A percentile compares a stretch with the other conserved stretches of the same genome.
phyloP scores from a whole-genome alignment of 2,888 invertebrate genomes.

The Agrilus biguttatus region DNA sequence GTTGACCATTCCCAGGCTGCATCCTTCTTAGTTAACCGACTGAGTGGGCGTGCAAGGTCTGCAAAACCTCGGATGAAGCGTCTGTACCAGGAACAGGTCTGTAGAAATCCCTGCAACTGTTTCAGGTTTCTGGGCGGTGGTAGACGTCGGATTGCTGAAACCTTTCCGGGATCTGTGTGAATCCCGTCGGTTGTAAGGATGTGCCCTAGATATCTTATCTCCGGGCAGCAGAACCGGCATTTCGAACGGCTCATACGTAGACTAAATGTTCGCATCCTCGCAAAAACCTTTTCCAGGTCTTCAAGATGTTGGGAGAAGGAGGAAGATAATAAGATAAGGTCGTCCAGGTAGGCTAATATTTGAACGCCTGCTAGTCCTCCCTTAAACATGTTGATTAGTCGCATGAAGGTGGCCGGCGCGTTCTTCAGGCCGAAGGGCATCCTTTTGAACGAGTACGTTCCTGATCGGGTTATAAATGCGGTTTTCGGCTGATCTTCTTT shows the following conservation, averaged over 20 bases:
- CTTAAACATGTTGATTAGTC: constrained; percentile 10
- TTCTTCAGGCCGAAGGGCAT: constrained; percentile 15
- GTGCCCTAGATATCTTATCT: constrained; percentile 12
- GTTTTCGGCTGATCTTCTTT: constrained; percentile 21
- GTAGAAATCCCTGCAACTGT: constrained; percentile 6
- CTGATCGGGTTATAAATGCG: constrained; percentile 17
- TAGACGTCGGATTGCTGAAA: constrained; percentile 3
- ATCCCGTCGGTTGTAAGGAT: constrained; percentile 5
- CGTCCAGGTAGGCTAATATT: constrained; percentile 15
- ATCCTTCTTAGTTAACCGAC: constrained; percentile 7
- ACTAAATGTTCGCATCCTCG: constrained; percentile 7
- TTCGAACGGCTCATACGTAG: constrained; percentile 11
- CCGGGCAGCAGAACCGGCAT: constrained; percentile 9
- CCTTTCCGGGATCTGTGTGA: constrained; percentile 6
- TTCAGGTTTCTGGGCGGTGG: constrained; percentile 6
- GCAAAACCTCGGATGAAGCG: constrained; percentile 9
- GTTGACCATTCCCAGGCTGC: constrained; percentile 7
- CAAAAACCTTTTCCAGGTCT: constrained; percentile 9
- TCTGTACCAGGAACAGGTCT: constrained; percentile 10
- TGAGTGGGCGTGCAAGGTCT: constrained; percentile 7
- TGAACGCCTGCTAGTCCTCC: constrained; percentile 8
- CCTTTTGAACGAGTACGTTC: constrained; percentile 9
- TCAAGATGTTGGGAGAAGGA: constrained; percentile 11
- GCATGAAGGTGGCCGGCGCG: constrained; percentile 13
- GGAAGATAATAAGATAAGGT: constrained; percentile 13